Evolutionary conservation across 2,888 invertebrate genomes (phyloP), one percentile per base, ranked within the genome.

Genomic region (Phyto melanocephala): DNA sequence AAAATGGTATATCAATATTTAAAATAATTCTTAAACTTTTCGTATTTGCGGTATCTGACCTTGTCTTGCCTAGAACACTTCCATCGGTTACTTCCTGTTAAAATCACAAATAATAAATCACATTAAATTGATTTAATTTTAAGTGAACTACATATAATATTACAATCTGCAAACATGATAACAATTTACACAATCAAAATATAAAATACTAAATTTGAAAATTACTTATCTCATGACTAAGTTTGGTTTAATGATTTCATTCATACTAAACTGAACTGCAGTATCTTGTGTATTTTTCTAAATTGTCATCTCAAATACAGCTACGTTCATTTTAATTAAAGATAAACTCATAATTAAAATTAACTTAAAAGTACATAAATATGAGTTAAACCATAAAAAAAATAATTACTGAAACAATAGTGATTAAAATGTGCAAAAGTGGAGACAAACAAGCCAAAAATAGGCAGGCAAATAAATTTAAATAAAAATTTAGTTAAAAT

Each of bases 361-460:
- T 81, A 78, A 63, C 74, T 81, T 81, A 78, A 63, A 74, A 50
- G 17, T 15, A 68, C 50, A 78, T 72, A 72, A 72, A 81, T 81
- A 77, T 71, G 15, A 52, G n/a, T 65, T 60, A 68, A 68, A 56
- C n/a, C 24, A 65, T 42, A 28, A 13, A 67, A 17, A 50, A 3
- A 67, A 47, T 54, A 37, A 65, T 75, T 62, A 42, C 45, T 62
- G 20, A 80, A 63, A 75, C 40, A 72, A 47, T 62, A 24, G 40
- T 62, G 40, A 54, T 1, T 8, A 8, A 63, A 52, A 63, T 54
- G 10, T 54, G 54, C 42, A 54, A 54, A 28, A 56, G 20, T 11
- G 15, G 1, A 1, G 47, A 47, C 54, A 67, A 24, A 42, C 20
- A 42, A 52, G 60, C n/a, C 15, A n/a, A 72, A 72, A 47, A 54